Percentiles rank a stretch among this genome's conserved stretches.
Evolutionary conservation across 2,113 vertebrate species (phyloP).

Genomic region (Sisor rabdophorus): DNA sequence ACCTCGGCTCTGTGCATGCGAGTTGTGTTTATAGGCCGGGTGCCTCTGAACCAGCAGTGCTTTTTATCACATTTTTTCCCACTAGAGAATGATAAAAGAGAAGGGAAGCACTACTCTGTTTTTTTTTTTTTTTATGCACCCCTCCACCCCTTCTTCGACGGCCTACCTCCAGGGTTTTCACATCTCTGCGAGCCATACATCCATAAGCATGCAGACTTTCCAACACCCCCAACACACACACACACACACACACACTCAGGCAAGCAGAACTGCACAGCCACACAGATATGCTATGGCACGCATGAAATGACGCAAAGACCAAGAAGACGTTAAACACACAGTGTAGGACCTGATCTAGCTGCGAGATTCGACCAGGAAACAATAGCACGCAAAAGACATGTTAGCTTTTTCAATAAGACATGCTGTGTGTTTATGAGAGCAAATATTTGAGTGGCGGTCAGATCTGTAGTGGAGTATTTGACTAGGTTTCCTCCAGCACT

Average conservation of each 20-base stretch:
- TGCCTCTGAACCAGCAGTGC: conserved; percentile 54
- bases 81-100: conserved; percentile 58
- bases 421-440: conserved; percentile 23
- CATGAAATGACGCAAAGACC: neutral
- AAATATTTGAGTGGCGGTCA: conserved; percentile 37
- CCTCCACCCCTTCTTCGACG: conserved; percentile 17
- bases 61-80: conserved; percentile 60
- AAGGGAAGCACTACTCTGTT: conserved; percentile 52
- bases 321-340: conserved; percentile 9
- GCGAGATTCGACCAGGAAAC: conserved; percentile 9
- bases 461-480: conserved; percentile 22
- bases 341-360: neutral
- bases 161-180: conserved; percentile 49
- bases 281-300: conserved; percentile 8
- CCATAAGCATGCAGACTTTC: conserved; percentile 31
- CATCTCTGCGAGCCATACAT: conserved; percentile 35
- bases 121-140: conserved; percentile 19
- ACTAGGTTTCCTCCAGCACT: conserved; percentile 26
- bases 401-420: neutral
- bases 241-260: neutral
- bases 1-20: conserved; percentile 53
- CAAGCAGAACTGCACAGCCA: neutral
- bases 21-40: conserved; percentile 56
- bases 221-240: neutral
- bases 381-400: neutral